phyloP scores from a whole-genome alignment of 1,140 invertebrate species.

The Mylabris phalerata region DNA sequence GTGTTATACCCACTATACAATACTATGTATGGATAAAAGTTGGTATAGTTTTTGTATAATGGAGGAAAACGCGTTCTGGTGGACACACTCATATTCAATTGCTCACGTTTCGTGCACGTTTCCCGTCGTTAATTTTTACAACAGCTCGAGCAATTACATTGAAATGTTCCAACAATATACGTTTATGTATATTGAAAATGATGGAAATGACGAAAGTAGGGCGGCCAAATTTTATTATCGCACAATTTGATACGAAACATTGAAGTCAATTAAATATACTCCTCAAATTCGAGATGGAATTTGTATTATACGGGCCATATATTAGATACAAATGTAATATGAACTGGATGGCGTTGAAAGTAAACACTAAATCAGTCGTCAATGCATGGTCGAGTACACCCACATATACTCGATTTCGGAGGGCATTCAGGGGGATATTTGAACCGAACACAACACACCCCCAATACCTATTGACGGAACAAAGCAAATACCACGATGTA shows the following conservation, averaged over 20 bases:
- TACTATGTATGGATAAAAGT: neutral
- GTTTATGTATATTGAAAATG: constrained; percentile 25
- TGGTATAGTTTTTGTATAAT: neutral
- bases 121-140: constrained; percentile 40
- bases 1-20: constrained; percentile 17
- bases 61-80: constrained; percentile 15
- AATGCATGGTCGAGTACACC: neutral
- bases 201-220: neutral
- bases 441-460: neutral
- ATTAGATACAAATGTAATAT: constrained; percentile 4
- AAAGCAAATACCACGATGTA: constrained; percentile 12
- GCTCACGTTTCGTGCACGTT: constrained; percentile 38
- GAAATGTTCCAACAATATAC: constrained; percentile 15
- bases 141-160: constrained; percentile 35
- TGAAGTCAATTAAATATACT: no score
- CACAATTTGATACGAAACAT: no score
- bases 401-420: neutral
- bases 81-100: constrained; percentile 38
- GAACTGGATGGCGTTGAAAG: constrained; percentile 13
- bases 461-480: constrained; percentile 10
- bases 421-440: neutral
- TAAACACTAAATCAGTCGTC: constrained; percentile 11
- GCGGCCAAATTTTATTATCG: no score
- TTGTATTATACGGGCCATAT: no score
- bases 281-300: no score